A percentile compares a stretch with the other conserved stretches of the same genome.
Conservation (phyloP, 2,113 vertebrate species). For the Charadrius vociferus region DNA sequence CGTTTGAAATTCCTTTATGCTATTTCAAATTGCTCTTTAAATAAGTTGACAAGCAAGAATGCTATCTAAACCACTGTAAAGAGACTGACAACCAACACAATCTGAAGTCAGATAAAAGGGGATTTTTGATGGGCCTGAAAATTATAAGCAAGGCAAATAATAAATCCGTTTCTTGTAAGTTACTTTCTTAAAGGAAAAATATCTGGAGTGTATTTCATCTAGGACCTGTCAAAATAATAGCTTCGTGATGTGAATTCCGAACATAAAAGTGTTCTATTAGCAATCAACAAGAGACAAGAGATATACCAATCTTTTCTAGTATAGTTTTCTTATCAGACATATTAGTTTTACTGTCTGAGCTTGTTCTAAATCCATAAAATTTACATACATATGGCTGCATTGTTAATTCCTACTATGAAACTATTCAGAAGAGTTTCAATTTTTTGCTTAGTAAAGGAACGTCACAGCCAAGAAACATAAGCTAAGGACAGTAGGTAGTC, state of each 20-base stretch:
- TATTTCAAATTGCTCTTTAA: conserved; percentile 3
- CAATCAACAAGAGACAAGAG: conserved; percentile 60
- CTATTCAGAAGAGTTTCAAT: neutral
- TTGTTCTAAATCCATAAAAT: conserved; percentile 67
- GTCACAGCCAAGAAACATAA: neutral
- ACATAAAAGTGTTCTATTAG: conserved; percentile 58
- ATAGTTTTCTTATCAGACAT: conserved; percentile 40
- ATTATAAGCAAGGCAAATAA: conserved; percentile 38
- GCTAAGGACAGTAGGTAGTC: neutral
- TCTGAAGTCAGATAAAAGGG: conserved; percentile 65
- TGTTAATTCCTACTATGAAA: conserved; percentile 18
- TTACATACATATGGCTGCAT: conserved; percentile 8
- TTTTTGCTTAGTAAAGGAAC: neutral
- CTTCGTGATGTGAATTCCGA: conserved; percentile 43
- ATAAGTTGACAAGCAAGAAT: conserved; percentile 45
- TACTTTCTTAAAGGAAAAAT: conserved; percentile 46
- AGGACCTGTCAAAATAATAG: conserved; percentile 63
- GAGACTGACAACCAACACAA: conserved; percentile 66
- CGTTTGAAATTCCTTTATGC: conserved; percentile 23
- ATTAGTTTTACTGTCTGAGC: conserved; percentile 58
- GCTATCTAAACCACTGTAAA: neutral
- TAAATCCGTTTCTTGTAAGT: conserved; percentile 43
- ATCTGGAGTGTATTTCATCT: conserved; percentile 53
- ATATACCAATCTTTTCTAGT: conserved; percentile 28
- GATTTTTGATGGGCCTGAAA: conserved; percentile 56